Conservation (phyloP, 2,888 invertebrate species). For the Eupithecia subfuscata region DNA sequence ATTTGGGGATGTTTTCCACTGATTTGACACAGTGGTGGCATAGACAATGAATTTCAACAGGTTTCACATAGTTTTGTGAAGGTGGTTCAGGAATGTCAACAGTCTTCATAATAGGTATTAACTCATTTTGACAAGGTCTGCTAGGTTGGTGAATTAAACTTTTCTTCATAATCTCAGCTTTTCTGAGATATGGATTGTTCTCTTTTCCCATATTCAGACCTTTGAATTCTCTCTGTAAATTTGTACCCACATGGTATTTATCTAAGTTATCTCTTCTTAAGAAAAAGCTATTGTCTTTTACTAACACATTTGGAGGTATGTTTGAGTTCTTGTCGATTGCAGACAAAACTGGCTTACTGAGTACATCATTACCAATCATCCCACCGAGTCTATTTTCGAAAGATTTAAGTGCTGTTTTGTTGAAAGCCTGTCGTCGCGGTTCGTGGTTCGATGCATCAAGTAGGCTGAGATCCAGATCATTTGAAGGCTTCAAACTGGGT, state of each 20-base stretch:
- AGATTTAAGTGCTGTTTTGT: slow-evolving; percentile 45
- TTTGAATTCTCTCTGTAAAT: slow-evolving; percentile 55
- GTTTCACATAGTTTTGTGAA: slow-evolving; percentile 7
- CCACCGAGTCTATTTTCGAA: slow-evolving; percentile 31
- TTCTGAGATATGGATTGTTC: slow-evolving; percentile 59
- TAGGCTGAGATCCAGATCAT: slow-evolving; percentile 73
- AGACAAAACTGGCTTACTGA: slow-evolving; percentile 43
- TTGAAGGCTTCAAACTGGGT: slow-evolving; percentile 61
- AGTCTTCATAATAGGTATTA: slow-evolving; percentile 12
- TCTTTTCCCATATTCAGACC: slow-evolving; percentile 64
- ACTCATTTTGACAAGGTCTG: slow-evolving; percentile 13
- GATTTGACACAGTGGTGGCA: slow-evolving; percentile 65
- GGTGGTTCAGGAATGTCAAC: slow-evolving; percentile 9
- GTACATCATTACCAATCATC: background rate
- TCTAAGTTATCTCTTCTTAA: slow-evolving; percentile 64
- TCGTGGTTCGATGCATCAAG: slow-evolving; percentile 62
- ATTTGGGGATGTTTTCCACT: slow-evolving; percentile 36
- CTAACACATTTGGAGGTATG: slow-evolving; percentile 55
- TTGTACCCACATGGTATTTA: slow-evolving; percentile 48
- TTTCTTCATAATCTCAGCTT: slow-evolving; percentile 57
- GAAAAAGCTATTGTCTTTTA: slow-evolving; percentile 68
- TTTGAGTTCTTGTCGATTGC: slow-evolving; percentile 53
- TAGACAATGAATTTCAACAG: slow-evolving; percentile 51
- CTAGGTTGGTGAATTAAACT: slow-evolving; percentile 31
- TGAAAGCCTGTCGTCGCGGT: slow-evolving; percentile 48